Evolutionary conservation across 2,113 vertebrate species (phyloP), one percentile per base, ranked within the genome.

Genomic region (Pollimyrus isidori): DNA sequence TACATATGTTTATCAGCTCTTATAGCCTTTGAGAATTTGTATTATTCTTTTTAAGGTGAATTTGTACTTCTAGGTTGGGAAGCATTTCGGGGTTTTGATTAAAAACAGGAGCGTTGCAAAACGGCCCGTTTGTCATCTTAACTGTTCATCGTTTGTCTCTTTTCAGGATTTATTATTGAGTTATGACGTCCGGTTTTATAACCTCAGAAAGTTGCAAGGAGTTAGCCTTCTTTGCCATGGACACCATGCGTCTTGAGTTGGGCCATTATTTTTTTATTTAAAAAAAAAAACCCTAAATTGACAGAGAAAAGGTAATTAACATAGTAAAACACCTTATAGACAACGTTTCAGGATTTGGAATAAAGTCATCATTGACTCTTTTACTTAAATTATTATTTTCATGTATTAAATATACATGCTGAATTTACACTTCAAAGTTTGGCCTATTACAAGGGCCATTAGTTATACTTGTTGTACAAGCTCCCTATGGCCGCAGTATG

Each of bases 351-450:
- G 88, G 69, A 90, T 90, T 87, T 39, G 6, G 45, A 90, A 91
- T 91, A 49, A 91, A 89, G 90, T 91, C 89, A 35, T 91, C 88
- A 90, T 92, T 89, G 85, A 89, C 86, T 89, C 87, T 92, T 90
- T 92, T 92, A 89, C 90, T 93, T 88, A 86, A 89, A 90, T 89
- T 90, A 88, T 91, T 89, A 89, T 96, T 97, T 96, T 95, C 96
- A 96, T 96, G 96, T 93, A 97, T 97, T 95, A 96, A 97, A 97
- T 97, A 96, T 96, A 96, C 94, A 97, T 97, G 95, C 93, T 95
- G 96, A 96, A 97, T 97, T 97, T 96, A 96, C 92, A 93, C 91
- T 93, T 94, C 97, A 97, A 96, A 96, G 95, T 97, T 96, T 95
- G 94, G 96, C 96, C 95, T 95, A 97, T 97, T 96, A 96, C 94